Evolutionary conservation across 2,888 invertebrate genomes (phyloP).

Genomic region (Beris chalybata): DNA sequence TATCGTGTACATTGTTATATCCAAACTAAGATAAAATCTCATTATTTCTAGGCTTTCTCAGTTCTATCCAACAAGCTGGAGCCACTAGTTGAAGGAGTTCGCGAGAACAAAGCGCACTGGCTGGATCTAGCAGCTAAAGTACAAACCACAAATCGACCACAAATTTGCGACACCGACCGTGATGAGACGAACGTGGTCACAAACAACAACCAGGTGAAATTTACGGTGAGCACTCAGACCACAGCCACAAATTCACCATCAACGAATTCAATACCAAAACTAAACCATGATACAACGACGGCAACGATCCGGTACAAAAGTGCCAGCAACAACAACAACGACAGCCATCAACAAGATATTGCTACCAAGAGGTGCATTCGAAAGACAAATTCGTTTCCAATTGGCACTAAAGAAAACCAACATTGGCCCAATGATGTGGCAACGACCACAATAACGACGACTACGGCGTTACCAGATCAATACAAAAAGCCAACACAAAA

Average conservation of each 20-base stretch:
- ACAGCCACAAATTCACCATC: neutral
- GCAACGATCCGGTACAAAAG: conserved; percentile 1
- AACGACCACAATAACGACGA: conserved; percentile 16
- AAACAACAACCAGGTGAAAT: conserved; percentile 19
- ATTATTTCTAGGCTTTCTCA: conserved; percentile 72
- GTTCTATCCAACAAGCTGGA: conserved; percentile 75
- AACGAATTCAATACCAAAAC: conserved; percentile 4
- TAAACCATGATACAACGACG: conserved; percentile 4
- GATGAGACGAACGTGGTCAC: neutral
- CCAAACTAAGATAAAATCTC: neutral
- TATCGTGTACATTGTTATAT: neutral
- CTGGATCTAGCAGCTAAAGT: conserved; percentile 66
- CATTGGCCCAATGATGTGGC: conserved; percentile 34
- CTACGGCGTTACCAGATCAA: conserved; percentile 1
- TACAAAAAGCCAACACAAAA: conserved; percentile 21
- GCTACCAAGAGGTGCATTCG: conserved; percentile 28
- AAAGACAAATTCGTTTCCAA: conserved; percentile 29
- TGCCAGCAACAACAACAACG: conserved; percentile 21
- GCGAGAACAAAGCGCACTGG: conserved; percentile 83
- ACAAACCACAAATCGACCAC: conserved; percentile 35
- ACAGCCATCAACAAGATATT: conserved; percentile 14
- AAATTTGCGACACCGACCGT: conserved; percentile 6
- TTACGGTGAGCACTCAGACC: conserved; percentile 1
- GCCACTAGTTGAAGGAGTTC: conserved; percentile 81
- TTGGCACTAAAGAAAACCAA: conserved; percentile 7